Percentiles rank a stretch among this genome's conserved stretches.
Conservation (phyloP, 2,888 invertebrate genomes). For the Aromia moschata region DNA sequence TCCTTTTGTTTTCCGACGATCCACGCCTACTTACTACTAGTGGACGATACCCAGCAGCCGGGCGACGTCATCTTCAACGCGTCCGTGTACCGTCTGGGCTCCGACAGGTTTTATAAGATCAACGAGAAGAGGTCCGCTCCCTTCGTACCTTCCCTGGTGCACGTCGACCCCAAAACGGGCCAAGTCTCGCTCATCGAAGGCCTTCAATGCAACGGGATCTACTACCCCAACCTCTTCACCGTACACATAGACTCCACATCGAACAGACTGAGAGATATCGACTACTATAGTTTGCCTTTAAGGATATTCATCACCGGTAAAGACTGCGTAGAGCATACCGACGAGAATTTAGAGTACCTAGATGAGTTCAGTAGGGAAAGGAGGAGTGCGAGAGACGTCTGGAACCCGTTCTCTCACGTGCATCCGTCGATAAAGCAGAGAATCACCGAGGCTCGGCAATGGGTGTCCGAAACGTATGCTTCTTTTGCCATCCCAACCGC, state of each 20-base stretch:
- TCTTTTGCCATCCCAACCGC: conserved; percentile 87
- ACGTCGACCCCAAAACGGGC: conserved; percentile 79
- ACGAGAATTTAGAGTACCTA: conserved; percentile 64
- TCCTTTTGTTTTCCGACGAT: conserved; percentile 37
- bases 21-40: conserved; percentile 56
- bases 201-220: conserved; percentile 81
- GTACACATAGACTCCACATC: conserved; percentile 88
- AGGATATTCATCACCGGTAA: conserved; percentile 78
- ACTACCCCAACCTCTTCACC: conserved; percentile 86
- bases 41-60: conserved; percentile 64
- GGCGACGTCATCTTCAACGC: conserved; percentile 80
- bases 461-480: conserved; percentile 87
- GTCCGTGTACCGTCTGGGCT: conserved; percentile 81
- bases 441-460: conserved; percentile 81
- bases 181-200: conserved; percentile 77
- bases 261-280: conserved; percentile 79
- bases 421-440: conserved; percentile 73
- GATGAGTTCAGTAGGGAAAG: conserved; percentile 47
- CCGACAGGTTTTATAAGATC: conserved; percentile 80
- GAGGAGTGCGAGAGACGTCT: conserved; percentile 32
- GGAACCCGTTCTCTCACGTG: conserved; percentile 57
- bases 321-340: conserved; percentile 73
- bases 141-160: conserved; percentile 81
- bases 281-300: conserved; percentile 83
- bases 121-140: conserved; percentile 83